phyloP scores from a whole-genome alignment of 2,888 invertebrate species.

The Papilio gigon region DNA sequence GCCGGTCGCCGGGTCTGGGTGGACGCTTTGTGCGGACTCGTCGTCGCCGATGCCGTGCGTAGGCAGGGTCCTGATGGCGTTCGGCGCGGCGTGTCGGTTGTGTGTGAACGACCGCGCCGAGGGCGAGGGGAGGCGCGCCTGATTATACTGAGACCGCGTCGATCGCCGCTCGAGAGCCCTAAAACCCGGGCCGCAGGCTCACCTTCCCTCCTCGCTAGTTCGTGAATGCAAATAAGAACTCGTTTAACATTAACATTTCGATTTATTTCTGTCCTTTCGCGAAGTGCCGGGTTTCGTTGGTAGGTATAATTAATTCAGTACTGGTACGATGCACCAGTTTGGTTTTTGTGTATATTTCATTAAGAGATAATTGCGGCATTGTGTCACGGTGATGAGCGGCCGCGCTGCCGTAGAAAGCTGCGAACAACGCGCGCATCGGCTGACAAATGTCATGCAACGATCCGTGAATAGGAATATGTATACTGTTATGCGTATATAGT shows the following conservation, averaged over 20 bases:
- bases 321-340: constrained; percentile 47
- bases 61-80: constrained; percentile 65
- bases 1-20: constrained; percentile 70
- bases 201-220: constrained; percentile 54
- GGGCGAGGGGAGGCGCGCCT: constrained; percentile 76
- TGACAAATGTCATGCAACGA: constrained; percentile 26
- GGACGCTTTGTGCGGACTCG: constrained; percentile 67
- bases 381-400: constrained; percentile 19
- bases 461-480: constrained; percentile 29
- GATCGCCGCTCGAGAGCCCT: constrained; percentile 74
- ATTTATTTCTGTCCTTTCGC: constrained; percentile 52
- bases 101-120: constrained; percentile 80
- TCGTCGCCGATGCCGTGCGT: no score
- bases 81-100: constrained; percentile 67
- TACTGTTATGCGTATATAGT: no score
- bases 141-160: constrained; percentile 76
- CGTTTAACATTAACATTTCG: constrained; percentile 57
- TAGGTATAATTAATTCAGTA: constrained; percentile 48
- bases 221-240: constrained; percentile 71
- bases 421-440: constrained; percentile 19
- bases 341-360: constrained; percentile 35
- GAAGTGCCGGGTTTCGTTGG: constrained; percentile 48
- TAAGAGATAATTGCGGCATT: constrained; percentile 24
- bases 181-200: constrained; percentile 62
- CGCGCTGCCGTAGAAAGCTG: constrained; percentile 45